These are phyloP conservation scores for Drosophila merina DNA, from an alignment of 2,888 invertebrate genomes.

Conservation along the genomic window DNA sequence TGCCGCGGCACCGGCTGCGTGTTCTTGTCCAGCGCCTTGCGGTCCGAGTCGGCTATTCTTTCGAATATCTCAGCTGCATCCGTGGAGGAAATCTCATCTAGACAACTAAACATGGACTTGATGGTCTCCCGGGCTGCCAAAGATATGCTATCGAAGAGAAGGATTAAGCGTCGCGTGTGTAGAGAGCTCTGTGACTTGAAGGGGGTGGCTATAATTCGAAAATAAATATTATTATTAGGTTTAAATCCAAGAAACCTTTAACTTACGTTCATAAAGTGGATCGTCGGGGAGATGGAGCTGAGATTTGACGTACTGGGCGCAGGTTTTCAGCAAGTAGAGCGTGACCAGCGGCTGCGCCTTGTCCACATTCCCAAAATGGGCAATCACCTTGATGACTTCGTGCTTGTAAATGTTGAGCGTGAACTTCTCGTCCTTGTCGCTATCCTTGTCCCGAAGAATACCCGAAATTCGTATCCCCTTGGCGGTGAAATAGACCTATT, in stretches of 20 bases:
- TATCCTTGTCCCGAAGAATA: constrained; percentile 85
- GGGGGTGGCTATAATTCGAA: constrained; percentile 45
- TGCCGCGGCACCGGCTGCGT: constrained; percentile 84
- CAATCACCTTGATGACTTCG: constrained; percentile 90
- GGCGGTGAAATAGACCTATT: constrained; percentile 86
- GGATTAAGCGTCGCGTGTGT: constrained; percentile 87
- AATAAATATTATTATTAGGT: too few species aligned
- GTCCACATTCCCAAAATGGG: constrained; percentile 89
- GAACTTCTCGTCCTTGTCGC: constrained; percentile 83
- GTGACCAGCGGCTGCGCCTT: constrained; percentile 89
- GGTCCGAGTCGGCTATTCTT: constrained; percentile 85
- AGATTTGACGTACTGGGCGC: constrained; percentile 89
- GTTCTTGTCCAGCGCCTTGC: constrained; percentile 76
- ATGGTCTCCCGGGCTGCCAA: constrained; percentile 88
- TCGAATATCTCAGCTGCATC: constrained; percentile 93
- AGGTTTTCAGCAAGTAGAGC: constrained; percentile 89
- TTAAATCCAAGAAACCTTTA: too few species aligned
- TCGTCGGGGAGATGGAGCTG: constrained; percentile 87
- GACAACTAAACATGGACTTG: constrained; percentile 87
- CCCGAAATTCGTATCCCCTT: constrained; percentile 87
- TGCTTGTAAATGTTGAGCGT: constrained; percentile 87
- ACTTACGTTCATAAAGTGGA: constrained; percentile 64
- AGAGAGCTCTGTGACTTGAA: constrained; percentile 61
- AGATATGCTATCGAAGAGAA: constrained; percentile 88
- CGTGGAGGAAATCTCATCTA: constrained; percentile 89